Percentiles rank a stretch among this genome's conserved stretches.
phyloP scores from a whole-genome alignment of 1,140 invertebrate species.

The Drosophila hydei region DNA sequence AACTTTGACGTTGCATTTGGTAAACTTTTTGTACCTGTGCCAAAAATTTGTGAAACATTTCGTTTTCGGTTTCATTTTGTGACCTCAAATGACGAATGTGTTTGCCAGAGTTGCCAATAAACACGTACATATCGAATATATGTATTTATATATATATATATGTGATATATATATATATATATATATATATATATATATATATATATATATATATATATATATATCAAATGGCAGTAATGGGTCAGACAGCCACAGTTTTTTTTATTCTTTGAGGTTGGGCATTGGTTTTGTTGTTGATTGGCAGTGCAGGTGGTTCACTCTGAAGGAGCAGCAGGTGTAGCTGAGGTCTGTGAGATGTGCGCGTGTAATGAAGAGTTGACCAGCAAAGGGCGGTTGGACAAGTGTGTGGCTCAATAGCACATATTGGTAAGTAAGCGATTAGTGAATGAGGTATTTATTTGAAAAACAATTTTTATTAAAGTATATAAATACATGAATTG shows the following conservation, averaged over 20 bases:
- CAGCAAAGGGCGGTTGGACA: too few relatives aligned
- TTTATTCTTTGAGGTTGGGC: constrained; percentile 43
- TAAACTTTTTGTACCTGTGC: constrained; percentile 9
- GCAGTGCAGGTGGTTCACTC: not conserved
- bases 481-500: too few relatives aligned
- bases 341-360: not conserved
- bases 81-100: constrained; percentile 64
- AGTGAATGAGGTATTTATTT: not conserved
- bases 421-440: not conserved
- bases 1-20: constrained; percentile 32
- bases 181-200: not conserved
- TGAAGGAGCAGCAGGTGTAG: not conserved
- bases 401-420: constrained; percentile 1
- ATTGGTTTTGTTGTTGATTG: constrained; percentile 47
- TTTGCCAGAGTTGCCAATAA: constrained; percentile 60
- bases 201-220: too few relatives aligned
- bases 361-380: not conserved
- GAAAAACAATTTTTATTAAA: not conserved
- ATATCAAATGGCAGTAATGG: constrained; percentile 52
- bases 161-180: not conserved
- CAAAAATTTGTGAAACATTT: constrained; percentile 43
- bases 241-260: constrained; percentile 37
- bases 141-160: too few relatives aligned
- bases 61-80: constrained; percentile 34
- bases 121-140: constrained; percentile 65